These are phyloP conservation scores for Tenthredo distinguenda DNA, from an alignment of 2,888 invertebrate species.

Conservation along the genomic window DNA sequence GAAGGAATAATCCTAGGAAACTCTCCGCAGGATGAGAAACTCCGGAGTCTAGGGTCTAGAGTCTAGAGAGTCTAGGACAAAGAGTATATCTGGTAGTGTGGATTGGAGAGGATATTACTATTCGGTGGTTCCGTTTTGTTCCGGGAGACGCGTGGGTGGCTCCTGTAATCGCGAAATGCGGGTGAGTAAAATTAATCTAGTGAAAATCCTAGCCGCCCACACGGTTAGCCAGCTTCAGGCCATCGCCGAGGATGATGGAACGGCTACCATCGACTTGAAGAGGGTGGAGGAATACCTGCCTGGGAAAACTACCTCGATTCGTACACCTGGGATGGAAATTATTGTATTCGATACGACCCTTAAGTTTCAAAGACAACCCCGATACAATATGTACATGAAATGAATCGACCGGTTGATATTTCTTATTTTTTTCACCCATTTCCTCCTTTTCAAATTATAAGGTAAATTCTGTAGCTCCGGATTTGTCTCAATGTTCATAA, in stretches of 20 bases:
- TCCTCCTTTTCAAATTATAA: background rate
- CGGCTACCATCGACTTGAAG: background rate
- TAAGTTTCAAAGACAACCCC: background rate
- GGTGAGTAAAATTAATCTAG: slow-evolving; percentile 66
- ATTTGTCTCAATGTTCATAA: background rate
- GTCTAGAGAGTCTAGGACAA: slow-evolving; percentile 21
- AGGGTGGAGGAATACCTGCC: background rate
- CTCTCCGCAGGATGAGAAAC: slow-evolving; percentile 31
- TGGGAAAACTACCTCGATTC: slow-evolving; percentile 22
- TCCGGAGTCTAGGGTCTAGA: slow-evolving; percentile 4
- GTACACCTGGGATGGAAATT: slow-evolving; percentile 1
- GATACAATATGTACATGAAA: too few species aligned
- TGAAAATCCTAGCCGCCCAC: slow-evolving; percentile 62
- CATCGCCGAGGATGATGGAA: slow-evolving; percentile 17
- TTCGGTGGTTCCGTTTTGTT: slow-evolving; percentile 5
- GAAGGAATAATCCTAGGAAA: slow-evolving; percentile 25
- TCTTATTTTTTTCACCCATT: too few species aligned
- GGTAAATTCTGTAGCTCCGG: background rate
- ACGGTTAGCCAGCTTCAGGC: slow-evolving; percentile 2
- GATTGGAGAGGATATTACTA: slow-evolving; percentile 30
- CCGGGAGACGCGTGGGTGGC: background rate
- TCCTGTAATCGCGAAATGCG: slow-evolving; percentile 25
- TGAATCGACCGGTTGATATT: too few species aligned
- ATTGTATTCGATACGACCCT: background rate
- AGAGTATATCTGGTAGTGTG: slow-evolving; percentile 12